Percentiles rank a stretch among this genome's conserved stretches.
Evolutionary conservation across 2,113 vertebrate genomes (phyloP).

Genomic region (Neolamprologus longior): DNA sequence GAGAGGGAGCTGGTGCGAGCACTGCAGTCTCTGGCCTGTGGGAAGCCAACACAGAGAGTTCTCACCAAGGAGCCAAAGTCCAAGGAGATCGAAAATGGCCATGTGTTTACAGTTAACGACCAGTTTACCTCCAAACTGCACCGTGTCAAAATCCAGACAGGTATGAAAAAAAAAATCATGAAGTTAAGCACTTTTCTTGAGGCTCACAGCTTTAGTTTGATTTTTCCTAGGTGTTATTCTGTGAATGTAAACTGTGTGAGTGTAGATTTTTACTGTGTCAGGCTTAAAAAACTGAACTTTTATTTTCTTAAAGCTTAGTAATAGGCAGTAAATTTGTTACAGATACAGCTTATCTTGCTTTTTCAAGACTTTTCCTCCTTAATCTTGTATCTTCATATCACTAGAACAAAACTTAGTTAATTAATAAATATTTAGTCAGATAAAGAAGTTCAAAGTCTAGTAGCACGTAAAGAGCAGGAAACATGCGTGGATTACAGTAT

Average conservation of each 20-base stretch:
- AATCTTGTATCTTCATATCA: background rate
- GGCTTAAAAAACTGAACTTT: background rate
- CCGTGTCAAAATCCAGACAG: conserved; percentile 99
- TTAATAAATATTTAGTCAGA: background rate
- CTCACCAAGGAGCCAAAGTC: conserved; percentile 98
- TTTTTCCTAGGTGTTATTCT: background rate
- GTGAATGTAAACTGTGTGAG: background rate
- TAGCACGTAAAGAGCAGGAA: background rate
- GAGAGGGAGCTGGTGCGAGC: conserved; percentile 97
- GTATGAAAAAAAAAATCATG: conserved; percentile 47
- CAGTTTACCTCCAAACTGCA: conserved; percentile 99
- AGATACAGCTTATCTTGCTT: background rate
- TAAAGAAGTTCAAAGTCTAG: background rate
- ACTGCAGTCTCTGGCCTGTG: conserved; percentile 95
- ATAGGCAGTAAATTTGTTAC: background rate
- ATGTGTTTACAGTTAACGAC: conserved; percentile 98
- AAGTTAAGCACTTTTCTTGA: background rate
- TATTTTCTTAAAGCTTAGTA: background rate
- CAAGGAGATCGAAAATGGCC: conserved; percentile 98
- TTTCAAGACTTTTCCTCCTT: background rate
- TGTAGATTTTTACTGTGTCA: background rate
- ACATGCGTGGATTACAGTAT: background rate
- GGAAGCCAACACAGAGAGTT: conserved; percentile 96
- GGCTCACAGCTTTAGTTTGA: background rate
- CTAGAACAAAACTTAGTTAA: background rate